phyloP scores from a whole-genome alignment of 2,888 invertebrate genomes.

The Osmoderma eremita region DNA sequence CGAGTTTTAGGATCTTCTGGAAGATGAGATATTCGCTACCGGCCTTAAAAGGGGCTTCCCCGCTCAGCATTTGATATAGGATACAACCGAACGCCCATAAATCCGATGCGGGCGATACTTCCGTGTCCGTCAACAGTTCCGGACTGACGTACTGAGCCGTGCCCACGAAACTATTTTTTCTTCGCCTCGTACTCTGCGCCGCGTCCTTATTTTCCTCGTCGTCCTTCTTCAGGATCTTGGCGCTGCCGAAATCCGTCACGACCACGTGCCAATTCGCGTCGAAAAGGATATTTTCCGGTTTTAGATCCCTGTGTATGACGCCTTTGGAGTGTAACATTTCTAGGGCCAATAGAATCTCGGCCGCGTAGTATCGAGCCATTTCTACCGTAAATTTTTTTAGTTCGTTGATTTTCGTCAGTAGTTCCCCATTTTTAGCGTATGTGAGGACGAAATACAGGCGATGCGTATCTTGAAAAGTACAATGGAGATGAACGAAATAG shows the following conservation, averaged over 20 bases:
- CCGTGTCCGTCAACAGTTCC: constrained; percentile 86
- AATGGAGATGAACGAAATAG: constrained; percentile 93
- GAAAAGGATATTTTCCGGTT: constrained; percentile 97
- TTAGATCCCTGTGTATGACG: constrained; percentile 95
- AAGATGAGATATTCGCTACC: constrained; percentile 95
- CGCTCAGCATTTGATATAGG: constrained; percentile 95
- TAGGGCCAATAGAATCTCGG: constrained; percentile 91
- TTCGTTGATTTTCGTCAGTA: constrained; percentile 90
- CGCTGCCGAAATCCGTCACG: constrained; percentile 92
- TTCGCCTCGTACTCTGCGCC: constrained; percentile 61
- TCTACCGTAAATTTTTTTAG: constrained; percentile 89
- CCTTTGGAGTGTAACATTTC: constrained; percentile 89
- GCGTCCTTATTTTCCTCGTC: constrained; percentile 55
- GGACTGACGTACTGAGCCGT: constrained; percentile 99
- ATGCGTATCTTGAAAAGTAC: constrained; percentile 95
- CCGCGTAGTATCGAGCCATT: constrained; percentile 92
- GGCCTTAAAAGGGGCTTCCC: constrained; percentile 90
- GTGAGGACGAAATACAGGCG: constrained; percentile 95
- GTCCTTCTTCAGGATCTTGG: constrained; percentile 50
- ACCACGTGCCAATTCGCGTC: constrained; percentile 96
- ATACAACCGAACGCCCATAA: constrained; percentile 98
- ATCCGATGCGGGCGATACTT: constrained; percentile 82
- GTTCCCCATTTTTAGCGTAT: constrained; percentile 94
- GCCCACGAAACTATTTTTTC: constrained; percentile 92
- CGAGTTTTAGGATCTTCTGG: constrained; percentile 91